Base-by-base conservation (phyloP, 2,113 vertebrate genomes). In the Craseonycteris thonglongyai region DNA sequence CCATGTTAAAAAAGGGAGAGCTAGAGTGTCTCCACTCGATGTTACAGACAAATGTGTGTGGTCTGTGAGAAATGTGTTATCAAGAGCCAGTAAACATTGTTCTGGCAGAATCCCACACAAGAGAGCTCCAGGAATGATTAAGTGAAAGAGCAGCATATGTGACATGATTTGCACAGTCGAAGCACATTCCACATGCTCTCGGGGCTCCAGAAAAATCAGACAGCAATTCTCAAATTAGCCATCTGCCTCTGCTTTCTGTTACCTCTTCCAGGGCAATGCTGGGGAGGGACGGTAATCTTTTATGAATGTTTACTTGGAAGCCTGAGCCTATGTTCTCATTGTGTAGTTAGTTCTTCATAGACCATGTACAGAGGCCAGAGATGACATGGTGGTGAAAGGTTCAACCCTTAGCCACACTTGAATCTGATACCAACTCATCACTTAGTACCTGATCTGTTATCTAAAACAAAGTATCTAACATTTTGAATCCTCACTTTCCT, bases 31-130 rank as follows among this genome's bases (percentile, higher is more conserved):
- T 91, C 18, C 24, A 33, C 54, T 76, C 13, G 4, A 5, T 71
- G 84, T 69, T 56, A 59, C 16, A 5, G 61, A 87, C 83, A 85
- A 86, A 69, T 80, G 79, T 95, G 96, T 97, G 88, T 93, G 91
- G 93, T 93, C 94, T 93, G 47, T 83, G 87, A 86, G 63, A 94
- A 93, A 76, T 87, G 93, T 95, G 80, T 94, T 96, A 91, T 93
- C 93, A 76, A 89, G 94, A 94, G 71, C 96, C 80, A 40, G 86
- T 89, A 95, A 94, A 96, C 89, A 91, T 89, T 68, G 69, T 80
- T 93, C 94, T 95, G 86, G 95, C 91, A 92, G 75, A 94, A 78
- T n/a, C 78, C 89, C 51, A 16, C 79, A 87, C 40, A 42, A 85
- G 78, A 71, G 65, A 80, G 66, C 66, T 93, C 96, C 97, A 96